A percentile compares a stretch with the other conserved stretches of the same genome.
phyloP scores from a whole-genome alignment of 2,797 vertebrate genomes.

The Chloroceryle inda region DNA sequence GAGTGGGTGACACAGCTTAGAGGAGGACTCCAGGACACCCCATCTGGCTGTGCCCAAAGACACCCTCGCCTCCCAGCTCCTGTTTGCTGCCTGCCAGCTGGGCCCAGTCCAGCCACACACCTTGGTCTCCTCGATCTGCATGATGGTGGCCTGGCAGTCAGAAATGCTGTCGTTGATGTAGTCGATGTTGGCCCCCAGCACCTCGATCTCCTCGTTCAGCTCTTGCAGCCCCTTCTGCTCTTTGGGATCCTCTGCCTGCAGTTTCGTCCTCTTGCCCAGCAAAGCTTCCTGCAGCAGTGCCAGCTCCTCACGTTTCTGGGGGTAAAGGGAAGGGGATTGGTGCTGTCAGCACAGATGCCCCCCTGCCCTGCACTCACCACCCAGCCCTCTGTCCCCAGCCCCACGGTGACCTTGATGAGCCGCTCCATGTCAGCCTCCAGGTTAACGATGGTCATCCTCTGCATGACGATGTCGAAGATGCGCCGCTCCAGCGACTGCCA shows the following conservation, averaged over 20 bases:
- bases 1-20: background rate
- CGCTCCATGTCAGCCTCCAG: constrained; percentile 97
- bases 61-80: background rate
- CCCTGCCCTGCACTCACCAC: accelerated
- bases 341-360: accelerated
- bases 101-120: constrained; percentile 65
- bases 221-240: constrained; percentile 92
- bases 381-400: background rate
- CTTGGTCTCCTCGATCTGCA: constrained; percentile 98
- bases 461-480: constrained; percentile 95
- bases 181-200: constrained; percentile 95
- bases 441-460: constrained; percentile 95
- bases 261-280: constrained; percentile 84
- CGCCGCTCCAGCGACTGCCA: constrained; percentile 94
- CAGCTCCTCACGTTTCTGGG: constrained; percentile 96
- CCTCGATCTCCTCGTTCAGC: constrained; percentile 94
- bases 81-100: background rate
- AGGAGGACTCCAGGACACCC: background rate
- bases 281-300: constrained; percentile 91
- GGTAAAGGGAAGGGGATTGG: background rate
- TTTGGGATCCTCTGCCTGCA: constrained; percentile 85
- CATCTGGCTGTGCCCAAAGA: background rate
- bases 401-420: constrained; percentile 88
- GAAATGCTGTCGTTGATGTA: constrained; percentile 97
- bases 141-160: constrained; percentile 97